Percentiles rank a stretch among this genome's conserved stretches.
Conservation (phyloP, 2,113 vertebrate species). For the Ceratotherium simum region DNA sequence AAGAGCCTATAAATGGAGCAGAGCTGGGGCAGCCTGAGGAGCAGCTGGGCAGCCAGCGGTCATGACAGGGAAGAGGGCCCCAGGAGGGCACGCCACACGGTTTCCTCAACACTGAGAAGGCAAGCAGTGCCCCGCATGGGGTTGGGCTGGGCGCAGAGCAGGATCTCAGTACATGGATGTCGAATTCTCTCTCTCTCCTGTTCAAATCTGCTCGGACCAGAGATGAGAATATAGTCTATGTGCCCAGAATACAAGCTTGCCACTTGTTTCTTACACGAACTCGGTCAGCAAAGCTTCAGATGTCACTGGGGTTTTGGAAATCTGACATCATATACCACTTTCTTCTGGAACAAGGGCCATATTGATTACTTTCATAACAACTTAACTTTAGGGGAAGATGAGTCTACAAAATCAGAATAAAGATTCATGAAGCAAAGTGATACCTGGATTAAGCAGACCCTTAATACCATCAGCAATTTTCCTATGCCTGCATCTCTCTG, state of each 20-base stretch:
- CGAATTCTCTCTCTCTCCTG: background rate
- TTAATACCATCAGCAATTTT: background rate
- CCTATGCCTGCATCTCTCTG: background rate
- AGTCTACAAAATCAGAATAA: slow-evolving; percentile 9
- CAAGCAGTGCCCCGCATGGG: rapidly evolving
- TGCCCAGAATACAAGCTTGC: slow-evolving; percentile 22
- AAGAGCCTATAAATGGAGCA: background rate
- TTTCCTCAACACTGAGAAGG: background rate
- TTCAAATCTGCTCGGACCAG: background rate
- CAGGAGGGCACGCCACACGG: rapidly evolving
- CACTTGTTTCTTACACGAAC: background rate
- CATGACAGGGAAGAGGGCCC: background rate
- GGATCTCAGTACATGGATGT: background rate
- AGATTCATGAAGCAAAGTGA: background rate
- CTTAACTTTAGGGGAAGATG: background rate
- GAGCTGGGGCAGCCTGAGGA: background rate
- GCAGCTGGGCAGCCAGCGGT: background rate
- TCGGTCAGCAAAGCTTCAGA: slow-evolving; percentile 54
- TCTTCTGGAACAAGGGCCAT: slow-evolving; percentile 18
- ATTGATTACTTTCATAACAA: background rate
- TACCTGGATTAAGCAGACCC: background rate
- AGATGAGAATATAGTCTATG: background rate
- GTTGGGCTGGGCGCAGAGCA: background rate
- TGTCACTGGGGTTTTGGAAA: slow-evolving; percentile 6
- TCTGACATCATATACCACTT: background rate